Evolutionary conservation across 2,888 invertebrate species (phyloP).

Genomic region (Philopedon plagiatum): DNA sequence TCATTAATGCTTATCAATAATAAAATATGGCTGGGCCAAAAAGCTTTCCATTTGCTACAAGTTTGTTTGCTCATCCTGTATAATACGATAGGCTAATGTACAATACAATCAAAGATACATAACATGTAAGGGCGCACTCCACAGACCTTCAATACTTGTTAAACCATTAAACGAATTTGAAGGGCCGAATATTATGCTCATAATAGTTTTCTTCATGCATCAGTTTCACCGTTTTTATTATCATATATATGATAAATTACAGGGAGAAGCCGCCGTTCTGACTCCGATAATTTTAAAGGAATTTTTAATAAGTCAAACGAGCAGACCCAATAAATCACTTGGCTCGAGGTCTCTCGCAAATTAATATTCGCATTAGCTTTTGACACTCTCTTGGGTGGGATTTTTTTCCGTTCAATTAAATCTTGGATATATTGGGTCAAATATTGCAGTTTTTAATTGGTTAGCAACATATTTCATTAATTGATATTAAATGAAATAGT

Average conservation of each 20-base stretch:
- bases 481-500: too few relatives aligned
- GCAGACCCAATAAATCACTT: constrained; percentile 46
- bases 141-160: neutral
- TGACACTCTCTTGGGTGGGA: constrained; percentile 24
- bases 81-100: too few relatives aligned
- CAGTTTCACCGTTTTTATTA: constrained; percentile 13
- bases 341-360: constrained; percentile 41
- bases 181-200: neutral
- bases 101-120: too few relatives aligned
- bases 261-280: constrained; percentile 23
- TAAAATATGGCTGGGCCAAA: too few relatives aligned
- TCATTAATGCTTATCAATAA: too few relatives aligned
- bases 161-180: neutral
- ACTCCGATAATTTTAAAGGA: constrained; percentile 43
- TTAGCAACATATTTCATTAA: neutral
- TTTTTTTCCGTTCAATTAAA: constrained; percentile 31
- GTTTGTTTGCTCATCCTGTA: too few relatives aligned
- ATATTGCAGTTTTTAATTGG: neutral
- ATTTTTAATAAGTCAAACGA: constrained; percentile 45
- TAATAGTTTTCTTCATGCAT: constrained; percentile 7
- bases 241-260: constrained; percentile 31
- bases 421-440: neutral
- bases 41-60: too few relatives aligned
- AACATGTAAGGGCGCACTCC: neutral
- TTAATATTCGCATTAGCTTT: constrained; percentile 30